Percentiles rank a stretch among this genome's conserved stretches.
Conservation (phyloP, 1,140 invertebrate genomes). For the Berghia stephanieae region DNA sequence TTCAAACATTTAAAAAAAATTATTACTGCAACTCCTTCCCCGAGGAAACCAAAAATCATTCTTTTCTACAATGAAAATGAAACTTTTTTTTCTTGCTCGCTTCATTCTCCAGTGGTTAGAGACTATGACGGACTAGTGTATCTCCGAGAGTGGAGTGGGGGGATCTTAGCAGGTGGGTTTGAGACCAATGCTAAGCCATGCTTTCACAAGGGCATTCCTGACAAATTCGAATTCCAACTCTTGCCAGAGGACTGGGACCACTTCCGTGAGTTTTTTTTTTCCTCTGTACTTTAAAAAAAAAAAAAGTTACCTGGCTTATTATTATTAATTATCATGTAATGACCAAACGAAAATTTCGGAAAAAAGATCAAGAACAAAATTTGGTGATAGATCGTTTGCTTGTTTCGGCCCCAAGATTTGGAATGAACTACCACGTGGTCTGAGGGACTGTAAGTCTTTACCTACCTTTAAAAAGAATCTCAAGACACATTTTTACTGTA, state of each 20-base stretch:
- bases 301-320: neutral
- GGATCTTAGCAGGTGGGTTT: conserved; percentile 84
- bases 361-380: too few relatives aligned
- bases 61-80: neutral
- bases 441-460: too few relatives aligned
- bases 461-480: too few relatives aligned
- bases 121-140: conserved; percentile 92
- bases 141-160: conserved; percentile 77
- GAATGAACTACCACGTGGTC: too few relatives aligned
- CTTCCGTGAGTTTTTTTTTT: conserved; percentile 73
- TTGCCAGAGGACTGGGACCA: conserved; percentile 92
- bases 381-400: too few relatives aligned
- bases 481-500: too few relatives aligned
- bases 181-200: conserved; percentile 86
- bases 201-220: conserved; percentile 78
- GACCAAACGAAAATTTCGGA: too few relatives aligned
- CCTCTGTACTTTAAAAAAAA: neutral
- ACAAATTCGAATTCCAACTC: conserved; percentile 69
- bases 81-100: neutral
- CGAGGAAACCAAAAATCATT: neutral
- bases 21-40: neutral
- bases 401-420: too few relatives aligned
- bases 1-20: too few relatives aligned
- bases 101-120: conserved; percentile 75
- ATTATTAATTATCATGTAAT: neutral